Percentiles rank a stretch among this genome's conserved stretches.
Evolutionary conservation across 1,140 invertebrate species (phyloP).

Genomic region (Euura saliciscinereae): DNA sequence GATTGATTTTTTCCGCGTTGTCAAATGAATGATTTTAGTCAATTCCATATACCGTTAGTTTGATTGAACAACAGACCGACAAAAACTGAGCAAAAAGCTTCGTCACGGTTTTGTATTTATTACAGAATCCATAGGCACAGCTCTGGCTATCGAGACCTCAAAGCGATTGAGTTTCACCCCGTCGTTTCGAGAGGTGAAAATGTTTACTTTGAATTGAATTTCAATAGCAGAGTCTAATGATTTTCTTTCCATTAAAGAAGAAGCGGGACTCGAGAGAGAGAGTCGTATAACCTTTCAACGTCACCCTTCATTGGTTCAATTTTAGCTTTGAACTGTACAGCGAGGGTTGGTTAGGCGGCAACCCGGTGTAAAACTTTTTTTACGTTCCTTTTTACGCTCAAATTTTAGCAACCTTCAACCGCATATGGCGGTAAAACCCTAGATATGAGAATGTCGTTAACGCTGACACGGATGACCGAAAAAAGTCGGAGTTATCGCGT

Average conservation of each 20-base stretch:
- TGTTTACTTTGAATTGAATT: conserved; percentile 1
- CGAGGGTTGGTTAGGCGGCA: too few relatives aligned
- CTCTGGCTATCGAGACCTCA: not conserved
- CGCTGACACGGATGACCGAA: not conserved
- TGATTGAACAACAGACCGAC: too few relatives aligned
- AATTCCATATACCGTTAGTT: too few relatives aligned
- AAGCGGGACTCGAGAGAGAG: not conserved
- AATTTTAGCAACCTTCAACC: not conserved
- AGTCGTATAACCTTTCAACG: not conserved
- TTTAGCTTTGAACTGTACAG: too few relatives aligned
- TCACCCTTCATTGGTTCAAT: not conserved
- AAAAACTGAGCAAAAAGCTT: too few relatives aligned
- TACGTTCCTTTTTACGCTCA: not conserved
- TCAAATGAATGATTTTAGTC: too few relatives aligned
- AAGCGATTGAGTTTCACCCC: not conserved
- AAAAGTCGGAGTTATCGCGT: not conserved
- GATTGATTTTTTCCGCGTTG: too few relatives aligned
- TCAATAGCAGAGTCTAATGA: conserved; percentile 1
- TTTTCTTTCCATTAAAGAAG: not conserved
- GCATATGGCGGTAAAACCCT: not conserved
- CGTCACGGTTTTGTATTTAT: too few relatives aligned
- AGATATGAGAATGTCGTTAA: not conserved
- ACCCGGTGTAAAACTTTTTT: not conserved
- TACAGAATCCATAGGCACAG: too few relatives aligned
- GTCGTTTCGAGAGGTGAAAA: not conserved